Evolutionary conservation across 2,888 invertebrate species (phyloP).

Genomic region (Macrosiphum euphorbiae): DNA sequence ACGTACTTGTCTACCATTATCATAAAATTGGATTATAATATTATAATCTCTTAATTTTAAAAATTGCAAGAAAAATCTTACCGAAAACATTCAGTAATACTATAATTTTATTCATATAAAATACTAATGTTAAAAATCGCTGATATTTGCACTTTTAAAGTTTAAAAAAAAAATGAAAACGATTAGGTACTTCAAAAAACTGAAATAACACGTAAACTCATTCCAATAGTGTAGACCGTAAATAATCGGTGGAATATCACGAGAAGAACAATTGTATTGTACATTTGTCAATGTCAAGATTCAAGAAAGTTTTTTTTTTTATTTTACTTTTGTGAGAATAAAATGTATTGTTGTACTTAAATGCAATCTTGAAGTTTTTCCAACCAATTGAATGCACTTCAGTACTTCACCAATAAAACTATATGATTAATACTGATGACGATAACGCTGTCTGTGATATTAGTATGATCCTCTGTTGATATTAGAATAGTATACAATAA

Average conservation of each 20-base stretch:
- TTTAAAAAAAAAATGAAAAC: background rate
- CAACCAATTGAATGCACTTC: background rate
- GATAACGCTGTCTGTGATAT: background rate
- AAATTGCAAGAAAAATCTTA: background rate
- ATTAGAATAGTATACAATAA: background rate
- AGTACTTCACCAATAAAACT: background rate
- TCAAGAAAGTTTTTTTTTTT: slow-evolving; percentile 22
- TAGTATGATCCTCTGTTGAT: background rate
- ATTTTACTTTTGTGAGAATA: background rate
- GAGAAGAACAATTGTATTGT: slow-evolving; percentile 5
- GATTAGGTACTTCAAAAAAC: background rate
- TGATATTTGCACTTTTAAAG: background rate
- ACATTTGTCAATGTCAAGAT: slow-evolving; percentile 29
- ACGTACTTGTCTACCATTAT: background rate
- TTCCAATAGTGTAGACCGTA: background rate
- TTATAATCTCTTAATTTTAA: background rate
- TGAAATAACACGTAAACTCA: background rate
- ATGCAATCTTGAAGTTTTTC: background rate
- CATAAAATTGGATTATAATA: background rate
- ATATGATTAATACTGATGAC: background rate
- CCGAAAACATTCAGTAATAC: too few species aligned
- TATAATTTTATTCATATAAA: background rate
- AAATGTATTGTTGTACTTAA: slow-evolving; percentile 13
- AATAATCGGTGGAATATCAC: background rate
- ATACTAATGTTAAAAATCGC: background rate